phyloP scores from a whole-genome alignment of 37 sponge, comb jelly and placozoan species.

The Sycon ciliatum region DNA sequence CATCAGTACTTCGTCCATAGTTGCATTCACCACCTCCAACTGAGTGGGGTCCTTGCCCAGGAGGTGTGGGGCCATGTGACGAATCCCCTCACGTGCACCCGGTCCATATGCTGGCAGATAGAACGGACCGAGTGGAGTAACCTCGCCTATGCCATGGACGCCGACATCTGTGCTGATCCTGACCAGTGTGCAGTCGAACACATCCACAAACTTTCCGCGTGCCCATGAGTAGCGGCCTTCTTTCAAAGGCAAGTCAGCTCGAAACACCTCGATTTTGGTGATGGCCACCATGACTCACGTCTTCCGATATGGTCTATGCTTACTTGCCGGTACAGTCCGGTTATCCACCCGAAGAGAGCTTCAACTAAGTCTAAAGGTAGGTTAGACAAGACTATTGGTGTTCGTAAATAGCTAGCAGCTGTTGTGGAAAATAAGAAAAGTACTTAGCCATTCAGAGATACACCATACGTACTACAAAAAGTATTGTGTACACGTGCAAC shows the following conservation, averaged over 20 bases:
- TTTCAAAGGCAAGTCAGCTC: slow-evolving; percentile 17
- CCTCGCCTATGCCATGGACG: slow-evolving; percentile 1
- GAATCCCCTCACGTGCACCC: neutral
- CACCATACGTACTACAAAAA: too few relatives aligned
- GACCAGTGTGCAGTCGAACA: slow-evolving; percentile 13
- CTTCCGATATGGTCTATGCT: too few relatives aligned
- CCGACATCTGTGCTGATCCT: neutral
- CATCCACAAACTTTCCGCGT: neutral
- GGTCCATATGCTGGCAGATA: slow-evolving; percentile 12
- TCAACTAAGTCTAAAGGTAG: too few relatives aligned
- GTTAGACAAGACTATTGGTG: too few relatives aligned
- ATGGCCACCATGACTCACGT: too few relatives aligned
- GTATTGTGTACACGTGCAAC: too few relatives aligned
- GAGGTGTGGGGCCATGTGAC: neutral
- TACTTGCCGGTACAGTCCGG: too few relatives aligned
- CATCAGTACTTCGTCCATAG: neutral
- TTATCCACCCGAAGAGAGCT: too few relatives aligned
- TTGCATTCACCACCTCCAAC: neutral
- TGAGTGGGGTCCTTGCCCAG: slow-evolving; percentile 1
- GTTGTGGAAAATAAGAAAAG: too few relatives aligned
- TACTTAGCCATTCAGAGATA: too few relatives aligned
- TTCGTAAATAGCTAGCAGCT: too few relatives aligned
- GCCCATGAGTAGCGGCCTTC: slow-evolving; percentile 26
- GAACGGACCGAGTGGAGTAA: slow-evolving; percentile 13
- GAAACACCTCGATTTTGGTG: neutral